Evolutionary conservation across 53 echinoderm and acorn worm genomes (phyloP), one percentile per base, ranked within the genome.

Genomic region (Patiria pectinifera): DNA sequence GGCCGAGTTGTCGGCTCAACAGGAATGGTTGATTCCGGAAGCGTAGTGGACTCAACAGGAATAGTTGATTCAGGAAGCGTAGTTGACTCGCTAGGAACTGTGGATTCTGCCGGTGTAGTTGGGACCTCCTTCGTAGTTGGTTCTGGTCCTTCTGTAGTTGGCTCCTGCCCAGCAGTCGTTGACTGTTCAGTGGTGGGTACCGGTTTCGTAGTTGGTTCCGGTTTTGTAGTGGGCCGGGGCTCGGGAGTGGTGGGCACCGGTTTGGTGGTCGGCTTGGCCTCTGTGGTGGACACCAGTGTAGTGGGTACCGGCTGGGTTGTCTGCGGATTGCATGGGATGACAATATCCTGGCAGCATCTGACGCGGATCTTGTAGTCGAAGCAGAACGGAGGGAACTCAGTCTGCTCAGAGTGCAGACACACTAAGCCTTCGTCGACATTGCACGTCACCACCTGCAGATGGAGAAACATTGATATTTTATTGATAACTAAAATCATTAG

Each of bases 321-420:
- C 10, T 26, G 60, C 45, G 18, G 49, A 35, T 62, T 63, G 75
- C 90, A 90, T 1, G 90, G 90, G 23, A 90, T 59, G 23, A 66
- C 80, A 15, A 81, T 78, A 11, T 92, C 87, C 2, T 87, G 46
- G 82, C 93, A 92, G 45, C 93, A 92, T 23, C 86, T 49, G 4
- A 92, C 79, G 9, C 93, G 93, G 83, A 92, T 92, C 66, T 69
- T 87, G 93, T 92, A 92, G 25, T 92, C 93, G 12, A 72, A 79
- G 81, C 93, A 92, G 66, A 86, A 48, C 61, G 87, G 93, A 58
- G 90, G 90, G 69, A 90, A 90, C 4, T 81, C 69, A 7, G 25
- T 86, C 93, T 79, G 86, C 18, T 80, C 80, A 8, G 93, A 92
- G 71, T 92, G 93, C 6, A 92, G 86, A 49, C 93, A 92, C 25